Percentiles rank a stretch among this genome's conserved stretches.
Conservation (phyloP, 2,888 invertebrate species). For the Thysanoteuthis rhombus region DNA sequence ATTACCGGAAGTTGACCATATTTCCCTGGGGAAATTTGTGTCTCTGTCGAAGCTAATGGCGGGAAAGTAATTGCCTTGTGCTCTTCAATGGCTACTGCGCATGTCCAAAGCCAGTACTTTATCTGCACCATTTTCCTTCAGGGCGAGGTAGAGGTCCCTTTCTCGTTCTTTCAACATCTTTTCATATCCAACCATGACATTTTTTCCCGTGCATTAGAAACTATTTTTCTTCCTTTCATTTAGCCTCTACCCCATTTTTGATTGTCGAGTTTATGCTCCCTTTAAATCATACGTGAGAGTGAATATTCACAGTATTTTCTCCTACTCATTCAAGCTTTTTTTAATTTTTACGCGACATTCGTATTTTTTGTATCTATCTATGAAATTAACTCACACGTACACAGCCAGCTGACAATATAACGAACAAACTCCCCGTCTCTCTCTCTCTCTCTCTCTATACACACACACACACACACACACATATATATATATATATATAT, state of each 20-base stretch:
- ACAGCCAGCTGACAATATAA: too few relatives aligned
- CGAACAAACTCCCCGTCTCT: too few relatives aligned
- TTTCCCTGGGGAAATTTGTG: background rate
- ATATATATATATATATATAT: too few relatives aligned
- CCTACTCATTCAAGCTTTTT: background rate
- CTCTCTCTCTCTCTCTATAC: too few relatives aligned
- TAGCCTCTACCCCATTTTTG: background rate
- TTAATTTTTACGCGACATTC: background rate
- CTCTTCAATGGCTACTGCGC: background rate
- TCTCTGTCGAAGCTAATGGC: background rate
- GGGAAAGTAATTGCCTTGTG: background rate
- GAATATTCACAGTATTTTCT: background rate
- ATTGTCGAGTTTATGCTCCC: background rate
- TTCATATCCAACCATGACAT: background rate
- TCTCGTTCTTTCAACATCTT: background rate
- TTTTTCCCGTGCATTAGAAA: background rate
- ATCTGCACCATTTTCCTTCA: background rate
- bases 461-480: too few relatives aligned
- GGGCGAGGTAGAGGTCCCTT: background rate
- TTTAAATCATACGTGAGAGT: background rate
- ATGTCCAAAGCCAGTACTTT: background rate
- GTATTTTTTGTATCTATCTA: background rate
- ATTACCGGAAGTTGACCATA: background rate
- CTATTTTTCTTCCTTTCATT: too few relatives aligned
- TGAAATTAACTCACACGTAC: background rate